Evolutionary conservation across 2,888 invertebrate species (phyloP), one percentile per base, ranked within the genome.

Genomic region (Strigamia maritima): DNA sequence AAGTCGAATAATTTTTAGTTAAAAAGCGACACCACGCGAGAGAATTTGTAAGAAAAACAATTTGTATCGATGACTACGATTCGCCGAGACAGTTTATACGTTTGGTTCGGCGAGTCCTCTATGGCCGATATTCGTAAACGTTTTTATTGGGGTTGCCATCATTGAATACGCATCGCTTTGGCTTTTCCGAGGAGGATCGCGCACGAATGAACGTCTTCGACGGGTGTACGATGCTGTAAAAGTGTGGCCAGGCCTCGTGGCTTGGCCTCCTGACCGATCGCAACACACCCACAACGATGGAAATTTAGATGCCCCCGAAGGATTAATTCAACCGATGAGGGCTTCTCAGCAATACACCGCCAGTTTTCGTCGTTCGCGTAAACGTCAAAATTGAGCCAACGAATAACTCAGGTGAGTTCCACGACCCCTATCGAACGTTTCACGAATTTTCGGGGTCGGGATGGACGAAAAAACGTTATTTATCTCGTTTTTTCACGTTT

Each of bases 151-250:
- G 49, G 31, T 10, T 49, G 49, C 49, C 49, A 49, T 49, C 49
- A 49, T 49, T 49, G 49, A 49, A 49, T 49, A 49, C 49, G 49
- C 49, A 49, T 49, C 49, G 49, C 49, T n/a, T n/a, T n/a, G 49
- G 49, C 16, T 49, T 49, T 49, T 49, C 49, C 49, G n/a, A 49
- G 8, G 49, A 49, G 49, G 49, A n/a, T n/a, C 49, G 49, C 49
- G 49, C 14, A 6, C 49, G 49, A 10, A 49, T 10, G 49, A 49
- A 49, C 16, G 16, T n/a, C n/a, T n/a, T 49, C n/a, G n/a, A 2
- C 2, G 49, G 49, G 4, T 49, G 4, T 49, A 49, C 2, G 49
- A 49, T 49, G 49, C 4, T 49, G n/a, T 49, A 49, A 49, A 49
- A 49, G 49, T 49, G 49, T 49, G 49, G 49, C 49, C 49, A 49